These are phyloP conservation scores for Heliocidaris erythrogramma DNA, from an alignment of 35 echinoderm and acorn worm genomes.

Conservation along the genomic window DNA sequence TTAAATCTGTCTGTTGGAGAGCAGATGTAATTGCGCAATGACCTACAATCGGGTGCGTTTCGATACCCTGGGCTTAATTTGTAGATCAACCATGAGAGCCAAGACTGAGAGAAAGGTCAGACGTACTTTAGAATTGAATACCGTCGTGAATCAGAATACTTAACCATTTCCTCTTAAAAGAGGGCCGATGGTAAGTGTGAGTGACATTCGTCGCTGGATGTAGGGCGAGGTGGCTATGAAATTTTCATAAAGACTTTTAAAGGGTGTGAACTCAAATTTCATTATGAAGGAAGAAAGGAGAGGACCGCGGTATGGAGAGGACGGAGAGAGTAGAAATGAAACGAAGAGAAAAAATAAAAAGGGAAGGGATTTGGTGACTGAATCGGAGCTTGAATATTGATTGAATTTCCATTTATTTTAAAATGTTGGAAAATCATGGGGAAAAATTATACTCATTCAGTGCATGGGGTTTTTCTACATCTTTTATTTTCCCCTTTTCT, in stretches of 20 bases:
- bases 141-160: not conserved
- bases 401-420: no score
- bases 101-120: not conserved
- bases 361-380: no score
- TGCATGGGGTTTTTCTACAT: no score
- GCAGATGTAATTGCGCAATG: conserved; percentile 15
- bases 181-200: not conserved
- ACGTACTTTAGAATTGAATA: not conserved
- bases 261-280: not conserved
- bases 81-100: not conserved
- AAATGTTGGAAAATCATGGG: no score
- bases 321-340: no score
- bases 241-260: not conserved
- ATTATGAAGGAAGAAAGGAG: not conserved
- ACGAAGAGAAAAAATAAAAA: no score
- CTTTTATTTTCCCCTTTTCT: no score
- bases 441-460: no score
- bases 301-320: not conserved
- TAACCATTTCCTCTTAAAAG: not conserved
- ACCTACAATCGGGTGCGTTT: not conserved
- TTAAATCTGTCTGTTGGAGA: not conserved
- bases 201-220: not conserved
- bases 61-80: not conserved
- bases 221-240: not conserved
- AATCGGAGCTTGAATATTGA: no score